phyloP scores from a whole-genome alignment of 1,140 invertebrate species.

The Subanguina moxae region DNA sequence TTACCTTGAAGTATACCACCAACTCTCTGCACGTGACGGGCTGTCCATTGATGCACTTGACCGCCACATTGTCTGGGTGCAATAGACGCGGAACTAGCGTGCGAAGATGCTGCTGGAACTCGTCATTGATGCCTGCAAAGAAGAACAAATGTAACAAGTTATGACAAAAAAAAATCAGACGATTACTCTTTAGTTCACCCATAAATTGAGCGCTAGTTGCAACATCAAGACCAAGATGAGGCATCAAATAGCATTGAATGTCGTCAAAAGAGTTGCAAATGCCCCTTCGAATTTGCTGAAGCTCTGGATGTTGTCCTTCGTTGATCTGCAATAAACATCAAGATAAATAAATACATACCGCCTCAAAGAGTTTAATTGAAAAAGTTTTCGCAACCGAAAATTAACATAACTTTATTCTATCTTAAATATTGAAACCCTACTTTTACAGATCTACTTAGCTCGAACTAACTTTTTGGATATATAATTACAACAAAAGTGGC shows the following conservation, averaged over 20 bases:
- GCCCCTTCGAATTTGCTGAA: constrained; percentile 85
- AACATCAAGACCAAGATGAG: constrained; percentile 91
- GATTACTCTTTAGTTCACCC: constrained; percentile 70
- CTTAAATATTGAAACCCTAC: too few relatives aligned
- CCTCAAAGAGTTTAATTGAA: too few relatives aligned
- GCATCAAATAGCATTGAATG: constrained; percentile 93
- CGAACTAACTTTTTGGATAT: constrained; percentile 9
- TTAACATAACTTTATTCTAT: too few relatives aligned
- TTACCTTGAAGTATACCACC: constrained; percentile 93
- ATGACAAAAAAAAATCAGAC: constrained; percentile 7
- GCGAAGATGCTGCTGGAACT: constrained; percentile 82
- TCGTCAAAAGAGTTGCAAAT: constrained; percentile 89
- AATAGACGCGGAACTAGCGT: constrained; percentile 81
- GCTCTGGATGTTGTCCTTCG: constrained; percentile 85
- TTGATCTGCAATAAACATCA: constrained; percentile 16
- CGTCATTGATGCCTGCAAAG: constrained; percentile 77
- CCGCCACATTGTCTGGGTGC: constrained; percentile 80
- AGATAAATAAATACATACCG: too few relatives aligned
- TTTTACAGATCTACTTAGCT: too few relatives aligned
- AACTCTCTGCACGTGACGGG: constrained; percentile 82
- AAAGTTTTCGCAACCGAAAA: too few relatives aligned
- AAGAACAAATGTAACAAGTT: constrained; percentile 12
- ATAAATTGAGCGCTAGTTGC: constrained; percentile 85
- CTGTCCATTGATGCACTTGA: constrained; percentile 91
- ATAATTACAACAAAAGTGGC: too few relatives aligned